phyloP scores from a whole-genome alignment of 2,888 invertebrate genomes.

The Macrosoma leucophasiata region DNA sequence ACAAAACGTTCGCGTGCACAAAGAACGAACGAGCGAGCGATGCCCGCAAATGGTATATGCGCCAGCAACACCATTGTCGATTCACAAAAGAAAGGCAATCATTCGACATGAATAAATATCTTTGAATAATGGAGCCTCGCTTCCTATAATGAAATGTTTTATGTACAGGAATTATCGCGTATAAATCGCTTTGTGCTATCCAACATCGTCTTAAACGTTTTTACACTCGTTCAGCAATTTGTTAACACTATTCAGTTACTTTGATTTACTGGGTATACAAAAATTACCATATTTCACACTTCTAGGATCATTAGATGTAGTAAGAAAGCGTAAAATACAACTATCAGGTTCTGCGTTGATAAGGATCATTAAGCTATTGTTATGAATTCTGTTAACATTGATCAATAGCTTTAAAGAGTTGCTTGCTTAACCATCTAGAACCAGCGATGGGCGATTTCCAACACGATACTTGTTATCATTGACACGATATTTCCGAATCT shows the following conservation, averaged over 20 bases:
- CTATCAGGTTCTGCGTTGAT: constrained; percentile 3
- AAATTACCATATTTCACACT: constrained; percentile 18
- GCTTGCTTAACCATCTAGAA: no score
- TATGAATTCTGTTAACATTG: no score
- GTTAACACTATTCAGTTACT: constrained; percentile 22
- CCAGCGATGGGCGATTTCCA: no score
- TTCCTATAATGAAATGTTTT: constrained; percentile 72
- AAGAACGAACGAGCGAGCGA: constrained; percentile 50
- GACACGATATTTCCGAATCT: no score
- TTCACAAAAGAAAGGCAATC: constrained; percentile 74
- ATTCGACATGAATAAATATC: constrained; percentile 75
- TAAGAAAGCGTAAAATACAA: constrained; percentile 18
- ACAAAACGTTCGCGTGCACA: constrained; percentile 65
- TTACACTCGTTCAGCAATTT: constrained; percentile 29
- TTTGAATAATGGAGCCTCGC: constrained; percentile 67
- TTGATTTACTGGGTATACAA: constrained; percentile 23
- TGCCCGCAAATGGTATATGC: constrained; percentile 66
- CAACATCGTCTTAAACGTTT: constrained; percentile 21
- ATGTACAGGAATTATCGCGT: constrained; percentile 66
- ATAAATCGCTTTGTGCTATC: constrained; percentile 49
- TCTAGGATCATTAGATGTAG: constrained; percentile 11
- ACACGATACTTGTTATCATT: no score
- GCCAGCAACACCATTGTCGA: constrained; percentile 62
- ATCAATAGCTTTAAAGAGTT: no score
- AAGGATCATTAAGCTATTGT: constrained; percentile 15